Percentiles rank a stretch among this genome's conserved stretches.
phyloP scores from a whole-genome alignment of 2,113 vertebrate species.

The Chloropsis hardwickii region DNA sequence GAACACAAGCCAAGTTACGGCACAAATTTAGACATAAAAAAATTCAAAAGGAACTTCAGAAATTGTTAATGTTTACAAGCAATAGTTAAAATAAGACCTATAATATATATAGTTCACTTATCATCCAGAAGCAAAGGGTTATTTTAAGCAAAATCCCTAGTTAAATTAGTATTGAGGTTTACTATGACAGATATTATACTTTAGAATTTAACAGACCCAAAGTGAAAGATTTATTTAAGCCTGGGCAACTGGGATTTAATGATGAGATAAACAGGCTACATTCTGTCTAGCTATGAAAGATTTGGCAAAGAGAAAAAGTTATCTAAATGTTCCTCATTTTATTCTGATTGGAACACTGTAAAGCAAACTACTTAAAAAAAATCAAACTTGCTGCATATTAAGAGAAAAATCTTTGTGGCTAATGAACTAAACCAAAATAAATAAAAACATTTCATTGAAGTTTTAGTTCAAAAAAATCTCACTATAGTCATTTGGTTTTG shows the following conservation, averaged over 20 bases:
- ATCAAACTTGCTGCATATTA: background rate
- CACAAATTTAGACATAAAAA: background rate
- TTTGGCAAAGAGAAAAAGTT: background rate
- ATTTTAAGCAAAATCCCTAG: background rate
- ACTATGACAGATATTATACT: background rate
- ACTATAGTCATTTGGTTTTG: background rate
- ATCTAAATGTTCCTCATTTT: background rate
- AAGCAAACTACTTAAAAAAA: background rate
- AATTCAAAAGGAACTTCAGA: background rate
- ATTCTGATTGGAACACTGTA: background rate
- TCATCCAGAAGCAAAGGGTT: background rate
- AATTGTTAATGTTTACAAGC: background rate
- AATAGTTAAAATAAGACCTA: background rate
- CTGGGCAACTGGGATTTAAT: background rate
- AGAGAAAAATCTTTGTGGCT: constrained; percentile 21
- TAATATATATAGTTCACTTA: background rate
- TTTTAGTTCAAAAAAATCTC: constrained; percentile 15
- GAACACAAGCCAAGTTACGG: background rate
- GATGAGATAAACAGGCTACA: background rate
- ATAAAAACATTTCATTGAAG: background rate
- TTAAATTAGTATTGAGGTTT: background rate
- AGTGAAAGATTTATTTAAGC: background rate
- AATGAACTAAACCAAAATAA: constrained; percentile 43
- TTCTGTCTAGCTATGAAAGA: background rate
- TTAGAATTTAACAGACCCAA: background rate